Evolutionary conservation across 2,113 vertebrate species (phyloP).

Genomic region (Chrysochloris asiatica): DNA sequence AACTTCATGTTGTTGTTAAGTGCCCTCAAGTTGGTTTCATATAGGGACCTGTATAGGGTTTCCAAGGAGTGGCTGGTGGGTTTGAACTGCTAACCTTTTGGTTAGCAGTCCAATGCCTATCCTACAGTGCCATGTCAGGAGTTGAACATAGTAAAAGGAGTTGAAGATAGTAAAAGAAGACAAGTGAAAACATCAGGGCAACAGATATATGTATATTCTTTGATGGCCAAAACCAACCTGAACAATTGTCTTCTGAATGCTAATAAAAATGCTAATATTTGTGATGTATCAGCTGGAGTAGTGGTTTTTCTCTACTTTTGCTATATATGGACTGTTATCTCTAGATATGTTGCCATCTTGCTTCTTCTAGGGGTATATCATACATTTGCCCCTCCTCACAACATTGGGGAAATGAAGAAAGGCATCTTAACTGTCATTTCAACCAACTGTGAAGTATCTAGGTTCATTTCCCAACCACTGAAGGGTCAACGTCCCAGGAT

Average conservation of each 20-base stretch:
- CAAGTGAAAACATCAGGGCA: too few species aligned
- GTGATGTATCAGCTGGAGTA: background rate
- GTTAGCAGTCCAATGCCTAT: too few species aligned
- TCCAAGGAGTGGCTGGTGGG: too few species aligned
- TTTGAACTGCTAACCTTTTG: too few species aligned
- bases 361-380: background rate
- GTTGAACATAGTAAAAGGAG: too few species aligned
- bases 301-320: background rate
- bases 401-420: background rate
- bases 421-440: background rate
- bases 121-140: too few species aligned
- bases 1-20: too few species aligned
- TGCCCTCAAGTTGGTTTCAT: too few species aligned
- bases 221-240: background rate
- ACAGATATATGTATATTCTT: too few species aligned
- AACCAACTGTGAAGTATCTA: background rate
- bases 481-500: background rate
- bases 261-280: background rate
- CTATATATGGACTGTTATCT: background rate
- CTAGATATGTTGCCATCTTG: background rate
- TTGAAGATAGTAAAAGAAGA: background rate
- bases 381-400: background rate
- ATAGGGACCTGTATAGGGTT: too few species aligned
- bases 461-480: accelerated
- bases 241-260: accelerated